Percentiles rank a stretch among this genome's conserved stretches.
phyloP scores from a whole-genome alignment of 2,888 invertebrate species.

The Tenthredo livida region DNA sequence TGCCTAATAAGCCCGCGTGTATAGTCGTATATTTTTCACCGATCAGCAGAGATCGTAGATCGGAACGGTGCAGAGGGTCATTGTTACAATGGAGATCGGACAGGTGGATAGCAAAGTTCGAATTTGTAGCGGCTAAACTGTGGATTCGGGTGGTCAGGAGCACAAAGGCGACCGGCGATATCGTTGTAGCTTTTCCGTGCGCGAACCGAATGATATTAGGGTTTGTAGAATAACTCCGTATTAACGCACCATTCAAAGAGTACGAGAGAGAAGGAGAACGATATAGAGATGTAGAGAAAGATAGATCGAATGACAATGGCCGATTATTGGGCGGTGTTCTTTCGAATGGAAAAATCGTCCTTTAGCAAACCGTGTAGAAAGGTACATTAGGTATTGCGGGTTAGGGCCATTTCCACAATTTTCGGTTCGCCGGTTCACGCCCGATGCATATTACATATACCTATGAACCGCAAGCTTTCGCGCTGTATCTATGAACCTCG shows the following conservation, averaged over 20 bases:
- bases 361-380: constrained; percentile 30
- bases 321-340: constrained; percentile 43
- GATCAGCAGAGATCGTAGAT: constrained; percentile 50
- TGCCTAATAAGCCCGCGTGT: constrained; percentile 35
- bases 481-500: neutral
- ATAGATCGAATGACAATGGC: constrained; percentile 43
- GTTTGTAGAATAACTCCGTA: constrained; percentile 36
- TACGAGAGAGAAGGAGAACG: neutral
- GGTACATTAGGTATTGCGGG: constrained; percentile 41
- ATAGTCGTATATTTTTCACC: constrained; percentile 43
- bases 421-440: constrained; percentile 9
- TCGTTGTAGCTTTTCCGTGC: constrained; percentile 30
- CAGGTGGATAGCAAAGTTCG: constrained; percentile 47
- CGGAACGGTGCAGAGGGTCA: constrained; percentile 47
- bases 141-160: constrained; percentile 41
- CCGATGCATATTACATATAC: constrained; percentile 17
- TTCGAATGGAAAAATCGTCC: constrained; percentile 45
- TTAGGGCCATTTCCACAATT: constrained; percentile 45
- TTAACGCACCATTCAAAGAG: constrained; percentile 27
- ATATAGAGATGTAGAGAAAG: constrained; percentile 1
- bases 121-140: constrained; percentile 52
- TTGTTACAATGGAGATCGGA: constrained; percentile 50
- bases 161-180: constrained; percentile 44
- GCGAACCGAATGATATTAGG: constrained; percentile 42
- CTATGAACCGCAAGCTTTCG: neutral